These are phyloP conservation scores for Machimus atricapillus DNA, from an alignment of 2,888 invertebrate species.

Conservation along the genomic window DNA sequence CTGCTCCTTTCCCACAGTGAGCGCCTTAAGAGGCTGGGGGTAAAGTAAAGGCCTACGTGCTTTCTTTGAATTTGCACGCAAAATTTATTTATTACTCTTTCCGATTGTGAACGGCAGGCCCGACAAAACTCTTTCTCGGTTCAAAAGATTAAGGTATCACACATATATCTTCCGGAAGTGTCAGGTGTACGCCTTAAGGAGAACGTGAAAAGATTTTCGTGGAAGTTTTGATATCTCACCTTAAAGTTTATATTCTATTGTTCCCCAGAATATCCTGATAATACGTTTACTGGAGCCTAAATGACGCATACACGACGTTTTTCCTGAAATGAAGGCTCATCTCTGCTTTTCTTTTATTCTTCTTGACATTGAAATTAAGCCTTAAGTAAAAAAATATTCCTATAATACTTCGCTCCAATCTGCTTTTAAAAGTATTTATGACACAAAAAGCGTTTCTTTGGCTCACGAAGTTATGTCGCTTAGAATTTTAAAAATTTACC, in stretches of 20 bases:
- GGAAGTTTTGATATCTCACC: slow-evolving; percentile 11
- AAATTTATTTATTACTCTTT: slow-evolving; percentile 32
- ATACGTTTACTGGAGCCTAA: background rate
- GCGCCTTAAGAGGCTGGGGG: background rate
- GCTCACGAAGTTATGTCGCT: background rate
- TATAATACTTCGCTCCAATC: background rate
- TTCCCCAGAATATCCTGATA: background rate
- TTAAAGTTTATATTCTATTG: slow-evolving; percentile 24
- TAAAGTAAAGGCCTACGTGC: slow-evolving; percentile 18
- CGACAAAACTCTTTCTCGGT: slow-evolving; percentile 4
- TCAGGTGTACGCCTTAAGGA: slow-evolving; percentile 21
- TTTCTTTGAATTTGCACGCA: background rate
- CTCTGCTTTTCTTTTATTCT: background rate
- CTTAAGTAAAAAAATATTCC: background rate
- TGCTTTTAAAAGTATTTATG: background rate
- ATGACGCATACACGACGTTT: background rate
- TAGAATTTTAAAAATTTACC: background rate
- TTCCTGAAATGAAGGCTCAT: background rate
- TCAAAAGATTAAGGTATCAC: slow-evolving; percentile 29
- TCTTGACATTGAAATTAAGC: background rate
- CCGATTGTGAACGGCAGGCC: slow-evolving; percentile 14
- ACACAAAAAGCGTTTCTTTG: background rate
- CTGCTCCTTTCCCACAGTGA: background rate
- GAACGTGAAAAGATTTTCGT: slow-evolving; percentile 5
- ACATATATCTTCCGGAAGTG: slow-evolving; percentile 20